phyloP scores from a whole-genome alignment of 2,888 invertebrate species.

The Drosophila sordidula region DNA sequence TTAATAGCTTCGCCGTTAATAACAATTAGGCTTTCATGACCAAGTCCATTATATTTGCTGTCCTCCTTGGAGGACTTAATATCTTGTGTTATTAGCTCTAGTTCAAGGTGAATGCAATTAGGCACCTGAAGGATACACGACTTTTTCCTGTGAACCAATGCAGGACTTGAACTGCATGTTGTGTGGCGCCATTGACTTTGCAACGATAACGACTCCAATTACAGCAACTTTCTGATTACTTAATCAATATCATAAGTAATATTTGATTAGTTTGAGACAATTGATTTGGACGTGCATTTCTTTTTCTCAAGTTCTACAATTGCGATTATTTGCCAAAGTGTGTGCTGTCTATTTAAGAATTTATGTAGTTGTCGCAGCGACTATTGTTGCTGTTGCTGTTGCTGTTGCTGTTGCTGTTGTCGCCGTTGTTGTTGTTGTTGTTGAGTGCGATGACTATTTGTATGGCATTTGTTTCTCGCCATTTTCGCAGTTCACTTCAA shows the following conservation, averaged over 20 bases:
- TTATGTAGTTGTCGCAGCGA: background rate
- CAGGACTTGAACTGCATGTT: constrained; percentile 16
- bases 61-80: background rate
- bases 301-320: background rate
- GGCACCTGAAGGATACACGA: background rate
- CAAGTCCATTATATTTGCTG: background rate
- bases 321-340: constrained; percentile 2
- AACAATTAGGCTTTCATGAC: background rate
- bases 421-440: background rate
- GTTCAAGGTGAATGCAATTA: background rate
- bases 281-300: background rate
- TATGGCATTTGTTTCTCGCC: constrained; percentile 55
- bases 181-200: background rate
- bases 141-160: constrained; percentile 4
- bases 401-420: background rate
- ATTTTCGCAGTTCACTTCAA: constrained; percentile 72
- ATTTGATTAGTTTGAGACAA: constrained; percentile 9
- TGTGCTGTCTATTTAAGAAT: constrained; percentile 5
- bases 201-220: constrained; percentile 16
- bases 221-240: constrained; percentile 21
- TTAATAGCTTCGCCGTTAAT: background rate
- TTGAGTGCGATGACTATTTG: constrained; percentile 37
- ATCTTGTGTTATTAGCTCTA: background rate
- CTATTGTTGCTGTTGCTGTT: background rate
- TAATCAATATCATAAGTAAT: constrained; percentile 24